These are phyloP conservation scores for Cebus imitator DNA, from an alignment of 2,113 vertebrate genomes.

Conservation along the genomic window DNA sequence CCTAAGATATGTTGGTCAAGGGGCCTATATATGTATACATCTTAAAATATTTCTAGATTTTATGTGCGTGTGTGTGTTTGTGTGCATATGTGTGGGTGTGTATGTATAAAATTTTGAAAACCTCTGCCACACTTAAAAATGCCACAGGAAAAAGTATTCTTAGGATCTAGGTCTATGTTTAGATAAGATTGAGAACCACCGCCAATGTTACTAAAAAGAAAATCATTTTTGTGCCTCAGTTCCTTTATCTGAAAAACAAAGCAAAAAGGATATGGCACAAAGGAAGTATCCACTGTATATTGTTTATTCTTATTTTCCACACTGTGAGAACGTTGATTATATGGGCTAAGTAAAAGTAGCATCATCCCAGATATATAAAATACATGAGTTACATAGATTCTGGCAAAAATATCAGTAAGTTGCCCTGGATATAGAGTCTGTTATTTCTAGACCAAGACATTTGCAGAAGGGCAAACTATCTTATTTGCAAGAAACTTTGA, in stretches of 20 bases:
- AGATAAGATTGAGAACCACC: not conserved
- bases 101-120: not conserved
- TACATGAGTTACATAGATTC: not conserved
- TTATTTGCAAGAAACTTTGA: not conserved
- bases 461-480: not conserved
- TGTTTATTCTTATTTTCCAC: not conserved
- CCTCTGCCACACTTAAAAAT: not conserved
- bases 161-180: not conserved
- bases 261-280: not conserved
- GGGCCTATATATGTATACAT: not conserved
- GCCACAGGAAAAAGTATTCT: not conserved
- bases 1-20: not conserved
- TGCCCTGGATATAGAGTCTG: not conserved
- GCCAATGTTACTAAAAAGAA: not conserved
- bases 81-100: not conserved
- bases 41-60: not conserved
- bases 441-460: not conserved
- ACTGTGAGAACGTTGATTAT: not conserved
- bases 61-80: not conserved
- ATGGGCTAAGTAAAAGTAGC: not conserved
- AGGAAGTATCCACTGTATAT: not conserved
- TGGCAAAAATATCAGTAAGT: not conserved
- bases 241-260: not conserved
- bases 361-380: not conserved
- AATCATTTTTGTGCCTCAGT: not conserved